These are phyloP conservation scores for Crotalus tigris DNA, from an alignment of 2,113 vertebrate species.

Conservation along the genomic window DNA sequence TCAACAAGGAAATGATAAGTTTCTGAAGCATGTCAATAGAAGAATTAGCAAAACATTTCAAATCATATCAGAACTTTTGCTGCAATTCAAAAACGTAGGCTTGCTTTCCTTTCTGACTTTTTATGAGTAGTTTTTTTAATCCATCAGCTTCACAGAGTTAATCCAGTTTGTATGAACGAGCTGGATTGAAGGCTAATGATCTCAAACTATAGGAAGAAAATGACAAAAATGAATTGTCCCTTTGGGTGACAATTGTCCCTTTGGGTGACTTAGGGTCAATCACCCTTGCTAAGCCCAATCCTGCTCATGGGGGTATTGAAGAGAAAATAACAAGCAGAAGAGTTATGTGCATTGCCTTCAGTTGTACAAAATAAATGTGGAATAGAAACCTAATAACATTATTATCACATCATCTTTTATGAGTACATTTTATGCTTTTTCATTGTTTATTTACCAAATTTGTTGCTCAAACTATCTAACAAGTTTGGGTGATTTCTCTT, in stretches of 20 bases:
- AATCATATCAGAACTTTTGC: not conserved
- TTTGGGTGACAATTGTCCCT: no score
- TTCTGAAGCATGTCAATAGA: not conserved
- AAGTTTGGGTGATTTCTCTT: not conserved
- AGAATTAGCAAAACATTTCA: not conserved
- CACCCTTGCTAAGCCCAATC: not conserved
- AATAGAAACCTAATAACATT: not conserved
- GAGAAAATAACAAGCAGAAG: not conserved
- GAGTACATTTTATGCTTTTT: not conserved
- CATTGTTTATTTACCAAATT: not conserved
- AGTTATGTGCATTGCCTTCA: not conserved
- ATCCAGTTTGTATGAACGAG: not conserved
- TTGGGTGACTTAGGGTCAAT: not conserved
- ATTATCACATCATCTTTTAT: not conserved
- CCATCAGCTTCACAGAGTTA: not conserved
- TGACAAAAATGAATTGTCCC: not conserved
- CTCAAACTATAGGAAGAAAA: not conserved
- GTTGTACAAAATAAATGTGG: not conserved
- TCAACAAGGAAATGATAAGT: slow-evolving; percentile 40
- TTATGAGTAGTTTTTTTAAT: not conserved
- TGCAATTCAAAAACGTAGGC: not conserved
- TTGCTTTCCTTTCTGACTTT: not conserved
- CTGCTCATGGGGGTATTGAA: not conserved
- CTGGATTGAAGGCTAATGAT: not conserved
- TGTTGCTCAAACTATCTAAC: not conserved